phyloP scores from a whole-genome alignment of 2,797 vertebrate genomes.

The Acanthurus tractus region DNA sequence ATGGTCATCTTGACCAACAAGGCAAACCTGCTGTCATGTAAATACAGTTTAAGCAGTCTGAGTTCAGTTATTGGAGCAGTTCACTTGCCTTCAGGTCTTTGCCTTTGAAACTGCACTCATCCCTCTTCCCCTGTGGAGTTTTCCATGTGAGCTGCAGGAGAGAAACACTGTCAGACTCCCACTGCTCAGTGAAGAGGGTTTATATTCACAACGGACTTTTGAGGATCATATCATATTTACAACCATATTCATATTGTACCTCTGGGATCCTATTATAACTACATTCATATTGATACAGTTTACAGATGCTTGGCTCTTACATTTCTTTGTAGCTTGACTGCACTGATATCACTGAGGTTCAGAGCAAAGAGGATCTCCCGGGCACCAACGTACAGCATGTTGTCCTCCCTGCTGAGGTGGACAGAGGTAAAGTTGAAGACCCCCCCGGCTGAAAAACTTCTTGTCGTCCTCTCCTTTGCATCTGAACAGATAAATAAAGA shows the following conservation, averaged over 20 bases:
- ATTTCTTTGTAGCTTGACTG: constrained; percentile 80
- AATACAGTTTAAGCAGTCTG: constrained; percentile 32
- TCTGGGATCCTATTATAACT: constrained; percentile 27
- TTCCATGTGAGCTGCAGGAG: constrained; percentile 90
- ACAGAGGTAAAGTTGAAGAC: constrained; percentile 91
- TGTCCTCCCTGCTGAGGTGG: constrained; percentile 90
- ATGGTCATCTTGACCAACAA: constrained; percentile 26
- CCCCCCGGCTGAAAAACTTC: constrained; percentile 84
- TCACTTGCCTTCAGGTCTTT: constrained; percentile 92
- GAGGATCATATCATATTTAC: constrained; percentile 31
- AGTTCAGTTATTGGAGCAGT: constrained; percentile 35
- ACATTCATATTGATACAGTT: constrained; percentile 40
- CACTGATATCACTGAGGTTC: constrained; percentile 85
- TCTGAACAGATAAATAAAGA: constrained; percentile 69
- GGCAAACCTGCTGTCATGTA: constrained; percentile 28
- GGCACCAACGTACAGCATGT: constrained; percentile 90
- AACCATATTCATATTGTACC: constrained; percentile 31
- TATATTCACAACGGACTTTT: constrained; percentile 16
- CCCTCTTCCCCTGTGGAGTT: constrained; percentile 90
- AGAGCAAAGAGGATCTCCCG: constrained; percentile 91
- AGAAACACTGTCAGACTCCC: constrained; percentile 45
- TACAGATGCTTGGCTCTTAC: constrained; percentile 72
- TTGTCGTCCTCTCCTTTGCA: constrained; percentile 85
- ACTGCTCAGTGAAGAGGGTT: constrained; percentile 21
- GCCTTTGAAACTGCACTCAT: constrained; percentile 96